Percentiles rank a stretch among this genome's conserved stretches.
Conservation (phyloP, 2,113 vertebrate species). For the Cyrtonyx montezumae region DNA sequence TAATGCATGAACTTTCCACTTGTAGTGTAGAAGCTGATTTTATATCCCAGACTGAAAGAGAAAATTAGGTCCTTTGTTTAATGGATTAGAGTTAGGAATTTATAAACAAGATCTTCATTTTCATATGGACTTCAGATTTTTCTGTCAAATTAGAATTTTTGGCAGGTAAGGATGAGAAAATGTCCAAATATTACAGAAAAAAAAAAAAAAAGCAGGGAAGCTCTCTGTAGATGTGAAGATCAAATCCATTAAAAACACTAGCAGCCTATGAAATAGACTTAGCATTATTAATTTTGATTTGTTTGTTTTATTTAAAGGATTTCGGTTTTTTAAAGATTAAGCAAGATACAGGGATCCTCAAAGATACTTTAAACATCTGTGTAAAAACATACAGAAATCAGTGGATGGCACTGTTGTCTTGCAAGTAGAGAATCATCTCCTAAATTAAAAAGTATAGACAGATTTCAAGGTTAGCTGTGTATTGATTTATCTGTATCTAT, state of each 20-base stretch:
- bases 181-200: not conserved
- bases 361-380: not conserved
- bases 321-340: not conserved
- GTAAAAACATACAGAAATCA: not conserved
- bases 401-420: conserved; percentile 61
- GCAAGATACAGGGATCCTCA: not conserved
- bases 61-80: not conserved
- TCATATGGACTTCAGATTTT: not conserved
- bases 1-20: not conserved
- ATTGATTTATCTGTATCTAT: not conserved
- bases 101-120: not conserved
- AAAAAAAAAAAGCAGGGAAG: not conserved
- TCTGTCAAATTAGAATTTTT: not conserved
- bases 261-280: rapidly evolving
- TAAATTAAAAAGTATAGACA: not conserved
- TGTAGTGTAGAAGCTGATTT: not conserved
- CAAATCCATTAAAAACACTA: not conserved
- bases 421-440: not conserved
- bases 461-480: not conserved
- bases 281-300: not conserved
- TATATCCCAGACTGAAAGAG: not conserved
- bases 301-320: not conserved
- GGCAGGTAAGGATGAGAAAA: not conserved
- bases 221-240: not conserved
- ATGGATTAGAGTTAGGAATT: not conserved